Percentiles rank a stretch among this genome's conserved stretches.
Conservation (phyloP, 35 echinoderm and acorn worm genomes). For the Amphiura filiformis region DNA sequence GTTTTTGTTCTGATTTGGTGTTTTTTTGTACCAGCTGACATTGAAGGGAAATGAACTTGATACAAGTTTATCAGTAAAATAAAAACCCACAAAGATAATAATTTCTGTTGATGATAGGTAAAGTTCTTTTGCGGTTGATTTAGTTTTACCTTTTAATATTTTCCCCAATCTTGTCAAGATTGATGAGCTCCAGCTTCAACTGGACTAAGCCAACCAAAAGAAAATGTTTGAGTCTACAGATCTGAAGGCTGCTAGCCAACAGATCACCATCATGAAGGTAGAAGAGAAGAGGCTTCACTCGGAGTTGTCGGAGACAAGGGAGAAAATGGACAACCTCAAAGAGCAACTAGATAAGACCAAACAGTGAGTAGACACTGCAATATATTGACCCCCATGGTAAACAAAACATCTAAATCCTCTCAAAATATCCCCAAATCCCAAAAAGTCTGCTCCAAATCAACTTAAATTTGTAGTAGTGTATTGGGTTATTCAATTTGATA, state of each 20-base stretch:
- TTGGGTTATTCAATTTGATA: background rate
- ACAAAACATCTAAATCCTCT: background rate
- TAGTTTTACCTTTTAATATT: background rate
- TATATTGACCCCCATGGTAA: background rate
- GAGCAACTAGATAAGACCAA: conserved; percentile 56
- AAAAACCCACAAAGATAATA: too few relatives aligned
- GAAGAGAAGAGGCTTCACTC: conserved; percentile 75
- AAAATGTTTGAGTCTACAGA: conserved; percentile 52
- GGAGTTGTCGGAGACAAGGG: conserved; percentile 52
- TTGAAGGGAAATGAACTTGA: too few relatives aligned
- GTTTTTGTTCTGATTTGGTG: too few relatives aligned
- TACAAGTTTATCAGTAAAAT: too few relatives aligned
- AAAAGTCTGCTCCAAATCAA: background rate
- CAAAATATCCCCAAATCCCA: background rate
- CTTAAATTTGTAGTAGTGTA: background rate
- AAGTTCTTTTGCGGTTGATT: too few relatives aligned
- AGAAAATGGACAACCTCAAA: conserved; percentile 43
- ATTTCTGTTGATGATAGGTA: too few relatives aligned
- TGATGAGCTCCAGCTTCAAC: conserved; percentile 55
- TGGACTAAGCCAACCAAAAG: conserved; percentile 72
- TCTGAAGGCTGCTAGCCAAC: conserved; percentile 60
- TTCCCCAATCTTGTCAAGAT: too few relatives aligned
- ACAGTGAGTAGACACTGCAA: conserved; percentile 41
- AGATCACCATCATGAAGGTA: conserved; percentile 28
- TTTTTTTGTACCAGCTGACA: too few relatives aligned